These are phyloP conservation scores for Macrobrachium rosenbergii DNA, from an alignment of 1,140 invertebrate species.

Conservation along the genomic window DNA sequence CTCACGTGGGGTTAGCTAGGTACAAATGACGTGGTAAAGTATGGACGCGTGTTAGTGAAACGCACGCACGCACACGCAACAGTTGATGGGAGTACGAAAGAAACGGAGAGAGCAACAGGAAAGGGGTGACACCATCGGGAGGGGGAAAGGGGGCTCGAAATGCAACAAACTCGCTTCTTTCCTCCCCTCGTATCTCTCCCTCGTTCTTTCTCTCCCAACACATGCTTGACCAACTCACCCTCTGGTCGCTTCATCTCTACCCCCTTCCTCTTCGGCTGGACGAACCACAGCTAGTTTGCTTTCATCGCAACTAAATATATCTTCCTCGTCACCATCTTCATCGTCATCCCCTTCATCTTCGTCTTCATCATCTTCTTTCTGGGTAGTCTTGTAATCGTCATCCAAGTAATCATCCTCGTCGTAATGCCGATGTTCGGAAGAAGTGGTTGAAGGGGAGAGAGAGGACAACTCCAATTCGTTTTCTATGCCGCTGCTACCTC, in stretches of 20 bases:
- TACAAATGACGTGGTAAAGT: no score
- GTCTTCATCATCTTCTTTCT: constrained; percentile 28
- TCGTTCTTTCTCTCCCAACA: neutral
- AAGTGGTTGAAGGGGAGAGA: constrained; percentile 43
- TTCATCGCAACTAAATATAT: constrained; percentile 40
- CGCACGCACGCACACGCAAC: no score
- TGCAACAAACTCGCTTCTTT: constrained; percentile 10
- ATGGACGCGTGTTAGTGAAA: no score
- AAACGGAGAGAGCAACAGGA: constrained; percentile 7
- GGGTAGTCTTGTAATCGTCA: constrained; percentile 20
- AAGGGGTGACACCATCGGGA: neutral
- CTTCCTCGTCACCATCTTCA: constrained; percentile 32
- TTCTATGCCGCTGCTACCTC: constrained; percentile 15
- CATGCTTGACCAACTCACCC: neutral
- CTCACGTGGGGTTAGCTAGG: no score
- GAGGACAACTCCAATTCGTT: constrained; percentile 39
- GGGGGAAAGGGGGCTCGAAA: neutral
- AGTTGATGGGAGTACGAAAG: neutral
- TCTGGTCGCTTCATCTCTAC: constrained; percentile 18
- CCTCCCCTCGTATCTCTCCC: neutral
- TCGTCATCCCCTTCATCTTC: constrained; percentile 13
- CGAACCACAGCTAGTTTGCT: neutral
- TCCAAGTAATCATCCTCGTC: constrained; percentile 45
- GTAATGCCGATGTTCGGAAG: constrained; percentile 38
- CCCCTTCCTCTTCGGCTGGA: constrained; percentile 5